A percentile compares a stretch with the other conserved stretches of the same genome.
Conservation (phyloP, 2,797 vertebrate species). For the Rhinoraja longicauda region DNA sequence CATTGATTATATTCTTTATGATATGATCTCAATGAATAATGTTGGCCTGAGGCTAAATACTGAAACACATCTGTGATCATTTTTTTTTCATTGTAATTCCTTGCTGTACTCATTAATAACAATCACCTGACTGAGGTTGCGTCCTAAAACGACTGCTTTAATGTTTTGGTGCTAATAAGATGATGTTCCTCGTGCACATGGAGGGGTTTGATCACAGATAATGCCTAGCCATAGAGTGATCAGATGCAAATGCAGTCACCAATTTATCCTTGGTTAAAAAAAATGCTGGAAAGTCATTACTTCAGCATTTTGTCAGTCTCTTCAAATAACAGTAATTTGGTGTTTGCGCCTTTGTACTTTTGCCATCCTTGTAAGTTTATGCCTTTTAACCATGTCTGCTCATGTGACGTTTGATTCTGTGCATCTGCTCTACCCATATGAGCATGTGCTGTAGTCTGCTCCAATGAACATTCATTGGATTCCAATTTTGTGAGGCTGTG, state of each 20-base stretch:
- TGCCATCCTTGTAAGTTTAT: neutral
- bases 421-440: neutral
- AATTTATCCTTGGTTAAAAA: neutral
- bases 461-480: neutral
- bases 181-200: neutral
- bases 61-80: constrained; percentile 37
- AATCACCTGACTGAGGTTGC: neutral
- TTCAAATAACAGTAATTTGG: neutral
- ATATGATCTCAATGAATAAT: constrained; percentile 34
- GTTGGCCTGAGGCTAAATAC: constrained; percentile 34
- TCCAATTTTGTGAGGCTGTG: neutral
- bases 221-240: neutral
- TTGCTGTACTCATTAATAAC: constrained; percentile 33
- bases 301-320: neutral
- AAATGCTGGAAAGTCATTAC: neutral
- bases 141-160: constrained; percentile 30
- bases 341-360: neutral
- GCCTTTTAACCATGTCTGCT: neutral
- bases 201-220: constrained; percentile 21
- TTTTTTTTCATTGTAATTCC: constrained; percentile 39
- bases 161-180: constrained; percentile 34
- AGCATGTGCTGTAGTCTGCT: neutral
- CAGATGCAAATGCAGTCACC: constrained; percentile 12
- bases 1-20: constrained; percentile 27
- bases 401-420: neutral